These are phyloP conservation scores for Parauchenoglanis punctatus DNA, from an alignment of 2,797 vertebrate species.

Conservation along the genomic window DNA sequence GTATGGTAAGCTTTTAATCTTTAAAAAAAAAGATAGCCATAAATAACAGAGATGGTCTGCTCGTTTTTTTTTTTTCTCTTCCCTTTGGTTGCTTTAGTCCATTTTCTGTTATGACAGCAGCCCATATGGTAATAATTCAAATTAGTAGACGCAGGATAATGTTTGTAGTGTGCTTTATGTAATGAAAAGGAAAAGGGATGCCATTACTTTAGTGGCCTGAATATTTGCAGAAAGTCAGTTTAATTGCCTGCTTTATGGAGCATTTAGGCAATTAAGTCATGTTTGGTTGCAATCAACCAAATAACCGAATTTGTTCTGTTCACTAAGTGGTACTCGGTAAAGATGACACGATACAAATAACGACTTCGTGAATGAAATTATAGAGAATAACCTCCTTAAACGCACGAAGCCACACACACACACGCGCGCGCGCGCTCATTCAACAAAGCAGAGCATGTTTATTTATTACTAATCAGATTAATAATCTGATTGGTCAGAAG, in stretches of 20 bases:
- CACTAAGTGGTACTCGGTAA: not conserved
- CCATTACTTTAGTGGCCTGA: slow-evolving; percentile 18
- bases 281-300: slow-evolving; percentile 22
- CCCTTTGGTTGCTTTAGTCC: slow-evolving; percentile 47
- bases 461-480: slow-evolving; percentile 1
- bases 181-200: slow-evolving; percentile 22
- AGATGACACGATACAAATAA: slow-evolving; percentile 3
- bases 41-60: slow-evolving; percentile 68
- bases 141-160: not conserved
- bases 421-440: not conserved
- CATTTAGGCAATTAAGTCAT: slow-evolving; percentile 4
- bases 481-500: not conserved
- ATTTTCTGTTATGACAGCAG: slow-evolving; percentile 49
- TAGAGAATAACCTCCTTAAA: not conserved
- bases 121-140: slow-evolving; percentile 12
- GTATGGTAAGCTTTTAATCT: slow-evolving; percentile 78
- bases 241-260: slow-evolving; percentile 23
- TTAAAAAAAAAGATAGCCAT: slow-evolving; percentile 73
- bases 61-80: slow-evolving; percentile 45
- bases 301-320: slow-evolving; percentile 7
- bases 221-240: slow-evolving; percentile 25
- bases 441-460: not conserved
- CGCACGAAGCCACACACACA: not conserved
- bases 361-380: not conserved
- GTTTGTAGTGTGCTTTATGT: not conserved